Base-by-base conservation (phyloP, 2,888 invertebrate species). In the Amblyjoppa proteus region DNA sequence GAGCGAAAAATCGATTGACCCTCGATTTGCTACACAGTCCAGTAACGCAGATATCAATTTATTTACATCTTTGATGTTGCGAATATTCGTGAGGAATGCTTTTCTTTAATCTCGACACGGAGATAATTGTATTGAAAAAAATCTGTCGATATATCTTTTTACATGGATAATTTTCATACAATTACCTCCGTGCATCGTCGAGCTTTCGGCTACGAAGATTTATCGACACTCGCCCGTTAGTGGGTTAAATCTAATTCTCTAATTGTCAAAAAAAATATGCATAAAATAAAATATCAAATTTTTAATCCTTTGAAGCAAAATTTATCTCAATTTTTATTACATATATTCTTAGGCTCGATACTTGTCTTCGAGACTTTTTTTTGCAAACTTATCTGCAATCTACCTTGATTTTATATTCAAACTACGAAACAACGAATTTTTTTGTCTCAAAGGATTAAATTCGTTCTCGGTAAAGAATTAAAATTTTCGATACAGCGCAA, bases 41-140 rank as follows among this genome's bases (percentile, higher is more conserved):
- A 4, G 7, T 69, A 49, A n/a, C 79, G 34, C 70, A 49, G 13
- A 49, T 64, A 80, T 73, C 28, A 45, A 68, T 77, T 68, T 69
- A 75, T 68, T 77, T 77, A 68, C 77, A 77, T 56, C 77, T 53
- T 77, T 38, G 66, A 68, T 51, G 66, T 53, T 56, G 1, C n/a
- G 38, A 56, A 41, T 11, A 53, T 77, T 56, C 53, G 68, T 68
- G 41, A 77, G 77, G 68, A 77, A 68, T 77, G 68, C 56, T 68
- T n/a, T 56, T 25, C n/a, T 64, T 64, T 20, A 20, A 20, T 68
- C 20, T 11, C 1, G 41, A 20, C 75, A 25, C 66, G 64, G 20
- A 66, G 66, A 76, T 45, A 75, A 75, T 64, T 49, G 31, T 13
- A 31, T 64, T 11, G n/a, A 49, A 49, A 75, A 66, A 76, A 31